Base-by-base conservation (phyloP, 2,888 invertebrate genomes). In the Ernsta delagoae region DNA sequence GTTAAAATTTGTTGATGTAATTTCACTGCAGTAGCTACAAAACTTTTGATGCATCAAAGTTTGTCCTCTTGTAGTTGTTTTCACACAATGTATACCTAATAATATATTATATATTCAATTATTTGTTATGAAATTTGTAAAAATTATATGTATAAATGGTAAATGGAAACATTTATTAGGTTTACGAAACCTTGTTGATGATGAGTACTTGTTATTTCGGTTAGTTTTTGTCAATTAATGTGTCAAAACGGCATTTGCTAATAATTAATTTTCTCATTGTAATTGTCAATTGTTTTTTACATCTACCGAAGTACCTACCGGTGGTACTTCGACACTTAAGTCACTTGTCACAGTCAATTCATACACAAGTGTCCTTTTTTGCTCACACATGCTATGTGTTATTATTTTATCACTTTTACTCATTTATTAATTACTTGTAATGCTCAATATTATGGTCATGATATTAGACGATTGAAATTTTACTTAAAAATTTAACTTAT, bases 401-500 rank as follows among this genome's bases (percentile, higher is more conserved):
- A 73, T 78, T 74, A 77, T 80, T 85, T 83, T 80, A 79, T 82
- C 77, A 82, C 80, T 84, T 86, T 91, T 91, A 92, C 92, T 92
- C 91, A 91, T 88, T 39, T 85, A 80, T 39, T 59, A 43, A 59
- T 82, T 56, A 34, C 53, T 53, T 53, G 53, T 53, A 92, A 92
- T 93, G 92, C 92, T 93, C 92, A 93, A 91, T 87, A 83, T 85
- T 87, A 82, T 86, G 84, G 83, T 89, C 89, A 88, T 90, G 90
- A 90, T 90, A 90, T 90, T 92, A 90, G 88, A 85, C 83, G 77
- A 85, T 89, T 84, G 82, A 83, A 80, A 78, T 81, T 85, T 85
- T 75, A 75, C 79, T 83, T 84, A 80, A 79, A 80, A 77, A 84
- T 87, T 81, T 87, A 83, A 87, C 86, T 88, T 87, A 88, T 86